phyloP scores from a whole-genome alignment of 2,113 vertebrate species.

The Pimephales promelas region DNA sequence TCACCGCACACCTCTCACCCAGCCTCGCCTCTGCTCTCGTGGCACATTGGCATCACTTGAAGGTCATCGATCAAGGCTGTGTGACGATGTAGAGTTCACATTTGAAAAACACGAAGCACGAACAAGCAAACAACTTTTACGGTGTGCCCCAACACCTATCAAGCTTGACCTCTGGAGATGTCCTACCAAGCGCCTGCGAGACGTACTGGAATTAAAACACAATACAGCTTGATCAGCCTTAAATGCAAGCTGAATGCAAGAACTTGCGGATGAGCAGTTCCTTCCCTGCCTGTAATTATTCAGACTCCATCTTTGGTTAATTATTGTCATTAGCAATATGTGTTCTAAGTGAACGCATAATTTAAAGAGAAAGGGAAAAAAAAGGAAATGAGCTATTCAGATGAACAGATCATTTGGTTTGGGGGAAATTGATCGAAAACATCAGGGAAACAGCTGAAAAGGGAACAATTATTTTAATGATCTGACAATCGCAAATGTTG shows the following conservation, averaged over 20 bases:
- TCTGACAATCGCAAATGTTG: slow-evolving; percentile 93
- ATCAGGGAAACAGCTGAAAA: slow-evolving; percentile 95
- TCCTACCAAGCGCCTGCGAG: slow-evolving; percentile 63
- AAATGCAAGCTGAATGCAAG: slow-evolving; percentile 67
- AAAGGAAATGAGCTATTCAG: slow-evolving; percentile 82
- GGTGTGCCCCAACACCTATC: slow-evolving; percentile 64
- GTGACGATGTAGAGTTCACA: background rate
- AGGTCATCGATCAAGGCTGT: slow-evolving; percentile 39
- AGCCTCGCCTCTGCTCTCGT: slow-evolving; percentile 33
- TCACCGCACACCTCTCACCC: slow-evolving; percentile 48
- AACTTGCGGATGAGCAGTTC: slow-evolving; percentile 74
- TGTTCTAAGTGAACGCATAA: slow-evolving; percentile 91
- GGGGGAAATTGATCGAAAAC: slow-evolving; percentile 91
- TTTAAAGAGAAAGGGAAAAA: slow-evolving; percentile 80
- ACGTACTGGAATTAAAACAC: slow-evolving; percentile 68
- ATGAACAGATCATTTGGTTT: slow-evolving; percentile 95
- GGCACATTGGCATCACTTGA: slow-evolving; percentile 37
- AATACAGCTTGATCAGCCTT: slow-evolving; percentile 77
- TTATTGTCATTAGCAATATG: slow-evolving; percentile 97
- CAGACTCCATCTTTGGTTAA: slow-evolving; percentile 96
- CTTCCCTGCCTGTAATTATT: slow-evolving; percentile 88
- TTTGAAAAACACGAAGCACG: slow-evolving; percentile 29
- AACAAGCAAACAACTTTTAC: slow-evolving; percentile 45
- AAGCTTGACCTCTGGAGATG: slow-evolving; percentile 59
- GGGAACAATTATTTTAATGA: slow-evolving; percentile 99